phyloP scores from a whole-genome alignment of 2,113 vertebrate genomes.

The Nycticorax nycticorax region DNA sequence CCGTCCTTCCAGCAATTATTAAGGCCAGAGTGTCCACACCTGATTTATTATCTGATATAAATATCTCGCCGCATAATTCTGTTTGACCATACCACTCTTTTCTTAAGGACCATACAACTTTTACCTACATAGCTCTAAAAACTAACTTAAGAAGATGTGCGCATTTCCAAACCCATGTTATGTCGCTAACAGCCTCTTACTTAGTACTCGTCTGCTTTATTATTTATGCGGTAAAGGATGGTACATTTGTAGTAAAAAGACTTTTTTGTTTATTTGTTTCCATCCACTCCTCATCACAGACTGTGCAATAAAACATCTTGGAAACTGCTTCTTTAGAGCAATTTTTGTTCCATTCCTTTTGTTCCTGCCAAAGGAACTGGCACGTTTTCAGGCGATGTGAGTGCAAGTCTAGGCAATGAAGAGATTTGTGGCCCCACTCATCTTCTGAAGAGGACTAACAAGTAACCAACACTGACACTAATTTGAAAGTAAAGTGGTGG shows the following conservation, averaged over 20 bases:
- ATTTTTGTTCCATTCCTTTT: conserved; percentile 28
- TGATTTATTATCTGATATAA: neutral
- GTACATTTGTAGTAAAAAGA: neutral
- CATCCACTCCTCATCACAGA: neutral
- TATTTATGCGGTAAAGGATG: neutral
- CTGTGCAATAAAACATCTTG: neutral
- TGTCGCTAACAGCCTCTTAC: neutral
- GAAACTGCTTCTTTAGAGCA: neutral
- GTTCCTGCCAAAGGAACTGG: neutral
- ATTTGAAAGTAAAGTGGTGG: neutral
- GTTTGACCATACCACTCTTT: neutral
- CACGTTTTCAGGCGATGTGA: neutral
- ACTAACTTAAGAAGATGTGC: neutral
- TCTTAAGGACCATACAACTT: neutral
- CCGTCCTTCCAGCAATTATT: neutral
- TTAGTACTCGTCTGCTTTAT: neutral
- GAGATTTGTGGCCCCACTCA: neutral
- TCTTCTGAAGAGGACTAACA: neutral
- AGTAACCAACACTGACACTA: neutral
- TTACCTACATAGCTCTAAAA: neutral
- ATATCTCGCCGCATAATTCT: neutral
- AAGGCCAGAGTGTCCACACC: neutral
- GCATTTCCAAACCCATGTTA: neutral
- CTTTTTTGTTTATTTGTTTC: neutral
- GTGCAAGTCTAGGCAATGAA: neutral